Percentiles rank a stretch among this genome's conserved stretches.
Conservation (phyloP, 2,113 vertebrate species). For the Microtus oregoni region DNA sequence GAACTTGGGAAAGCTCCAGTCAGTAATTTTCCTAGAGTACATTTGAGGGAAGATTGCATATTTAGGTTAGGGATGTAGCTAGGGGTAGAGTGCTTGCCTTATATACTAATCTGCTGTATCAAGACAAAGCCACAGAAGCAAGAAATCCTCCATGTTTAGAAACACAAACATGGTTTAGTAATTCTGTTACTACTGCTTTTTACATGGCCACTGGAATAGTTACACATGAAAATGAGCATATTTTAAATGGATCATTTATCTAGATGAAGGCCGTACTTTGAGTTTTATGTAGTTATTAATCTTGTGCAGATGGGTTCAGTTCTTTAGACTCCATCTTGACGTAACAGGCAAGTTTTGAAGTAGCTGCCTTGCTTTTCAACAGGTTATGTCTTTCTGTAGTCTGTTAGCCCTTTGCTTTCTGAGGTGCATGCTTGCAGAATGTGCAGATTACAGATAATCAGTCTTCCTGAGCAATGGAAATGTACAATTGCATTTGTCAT, state of each 20-base stretch:
- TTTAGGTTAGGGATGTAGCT: not conserved
- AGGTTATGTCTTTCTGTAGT: too few relatives aligned
- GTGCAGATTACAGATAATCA: not conserved
- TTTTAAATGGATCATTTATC: not conserved
- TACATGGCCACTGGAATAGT: not conserved
- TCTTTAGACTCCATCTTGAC: not conserved
- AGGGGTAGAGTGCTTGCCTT: not conserved
- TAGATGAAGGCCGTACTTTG: not conserved
- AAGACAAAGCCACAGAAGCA: not conserved
- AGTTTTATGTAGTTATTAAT: not conserved
- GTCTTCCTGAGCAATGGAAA: not conserved
- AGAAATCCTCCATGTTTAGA: not conserved
- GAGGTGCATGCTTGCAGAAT: not conserved
- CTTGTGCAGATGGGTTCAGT: not conserved
- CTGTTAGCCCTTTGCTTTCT: not conserved
- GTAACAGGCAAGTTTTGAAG: not conserved
- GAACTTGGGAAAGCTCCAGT: not conserved
- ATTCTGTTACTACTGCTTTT: not conserved
- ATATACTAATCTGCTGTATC: not conserved
- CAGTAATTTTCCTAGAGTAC: not conserved
- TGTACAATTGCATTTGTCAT: not conserved
- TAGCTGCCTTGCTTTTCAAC: not conserved
- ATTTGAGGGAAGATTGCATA: not conserved
- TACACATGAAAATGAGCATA: not conserved
- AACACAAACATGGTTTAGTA: not conserved